Conservation (phyloP, 2,797 vertebrate species). For the Cuculus canorus region DNA sequence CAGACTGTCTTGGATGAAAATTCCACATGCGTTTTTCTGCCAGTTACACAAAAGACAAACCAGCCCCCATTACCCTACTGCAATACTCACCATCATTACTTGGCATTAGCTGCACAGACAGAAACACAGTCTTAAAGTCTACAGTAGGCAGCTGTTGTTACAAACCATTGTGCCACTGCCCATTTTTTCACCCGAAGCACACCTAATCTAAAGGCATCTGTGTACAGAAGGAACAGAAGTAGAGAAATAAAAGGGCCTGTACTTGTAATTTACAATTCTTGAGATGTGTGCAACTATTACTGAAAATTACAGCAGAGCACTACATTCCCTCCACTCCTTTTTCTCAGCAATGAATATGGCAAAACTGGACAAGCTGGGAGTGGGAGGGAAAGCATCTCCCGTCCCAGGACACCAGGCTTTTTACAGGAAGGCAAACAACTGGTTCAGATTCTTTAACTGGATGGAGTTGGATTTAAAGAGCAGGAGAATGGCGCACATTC, state of each 20-base stretch:
- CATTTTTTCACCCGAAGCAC: neutral
- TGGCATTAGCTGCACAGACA: neutral
- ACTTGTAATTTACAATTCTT: neutral
- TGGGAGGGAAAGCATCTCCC: neutral
- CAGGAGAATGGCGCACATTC: neutral
- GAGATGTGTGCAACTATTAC: neutral
- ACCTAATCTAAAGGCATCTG: neutral
- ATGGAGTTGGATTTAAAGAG: neutral
- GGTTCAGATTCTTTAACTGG: neutral
- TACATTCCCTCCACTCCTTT: neutral
- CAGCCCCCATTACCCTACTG: neutral
- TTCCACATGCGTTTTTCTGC: neutral
- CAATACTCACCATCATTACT: neutral
- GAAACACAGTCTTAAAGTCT: neutral
- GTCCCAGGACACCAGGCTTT: neutral
- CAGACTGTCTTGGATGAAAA: neutral
- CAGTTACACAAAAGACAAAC: neutral
- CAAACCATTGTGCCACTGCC: accelerated
- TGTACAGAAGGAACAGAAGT: accelerated
- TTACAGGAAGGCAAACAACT: neutral
- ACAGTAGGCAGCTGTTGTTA: accelerated
- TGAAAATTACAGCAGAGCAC: neutral
- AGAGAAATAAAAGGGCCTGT: neutral
- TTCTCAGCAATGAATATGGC: neutral
- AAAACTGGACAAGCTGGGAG: neutral